phyloP scores from a whole-genome alignment of 23 tunicate species.

The Phallusia fumigata region DNA sequence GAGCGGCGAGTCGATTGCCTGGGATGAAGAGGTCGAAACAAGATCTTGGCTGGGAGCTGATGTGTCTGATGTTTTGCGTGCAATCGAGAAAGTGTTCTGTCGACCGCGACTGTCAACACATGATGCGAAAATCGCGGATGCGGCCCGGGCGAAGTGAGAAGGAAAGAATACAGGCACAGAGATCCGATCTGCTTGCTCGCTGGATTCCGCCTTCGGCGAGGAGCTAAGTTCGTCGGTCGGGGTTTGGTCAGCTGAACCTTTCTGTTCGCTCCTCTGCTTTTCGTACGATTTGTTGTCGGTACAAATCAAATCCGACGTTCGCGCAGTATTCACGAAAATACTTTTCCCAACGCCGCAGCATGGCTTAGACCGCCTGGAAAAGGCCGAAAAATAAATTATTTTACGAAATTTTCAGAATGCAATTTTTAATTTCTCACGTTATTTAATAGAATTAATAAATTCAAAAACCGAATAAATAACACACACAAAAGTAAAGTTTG shows the following conservation, averaged over 20 bases:
- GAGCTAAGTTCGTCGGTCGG: not conserved
- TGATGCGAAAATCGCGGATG: not conserved
- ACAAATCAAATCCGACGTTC: not conserved
- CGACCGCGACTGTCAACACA: not conserved
- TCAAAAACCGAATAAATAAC: too few species aligned
- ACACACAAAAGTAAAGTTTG: too few species aligned
- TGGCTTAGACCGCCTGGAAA: conserved; percentile 17
- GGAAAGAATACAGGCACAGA: conserved; percentile 10
- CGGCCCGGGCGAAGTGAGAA: conserved; percentile 11
- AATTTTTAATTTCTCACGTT: too few species aligned
- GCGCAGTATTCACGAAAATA: not conserved
- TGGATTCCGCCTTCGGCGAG: conserved; percentile 8
- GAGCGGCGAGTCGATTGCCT: not conserved
- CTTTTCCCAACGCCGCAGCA: not conserved
- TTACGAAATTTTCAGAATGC: too few species aligned
- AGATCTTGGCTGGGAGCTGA: not conserved
- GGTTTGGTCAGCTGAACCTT: not conserved
- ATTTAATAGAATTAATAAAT: too few species aligned
- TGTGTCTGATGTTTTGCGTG: not conserved
- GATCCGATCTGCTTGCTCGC: not conserved
- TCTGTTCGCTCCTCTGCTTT: conserved; percentile 2
- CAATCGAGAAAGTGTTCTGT: not conserved
- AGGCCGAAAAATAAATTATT: not conserved
- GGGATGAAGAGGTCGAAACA: not conserved
- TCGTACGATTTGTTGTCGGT: conserved; percentile 26